Base-by-base conservation (phyloP, 2,113 vertebrate species). In the Microtus pennsylvanicus region DNA sequence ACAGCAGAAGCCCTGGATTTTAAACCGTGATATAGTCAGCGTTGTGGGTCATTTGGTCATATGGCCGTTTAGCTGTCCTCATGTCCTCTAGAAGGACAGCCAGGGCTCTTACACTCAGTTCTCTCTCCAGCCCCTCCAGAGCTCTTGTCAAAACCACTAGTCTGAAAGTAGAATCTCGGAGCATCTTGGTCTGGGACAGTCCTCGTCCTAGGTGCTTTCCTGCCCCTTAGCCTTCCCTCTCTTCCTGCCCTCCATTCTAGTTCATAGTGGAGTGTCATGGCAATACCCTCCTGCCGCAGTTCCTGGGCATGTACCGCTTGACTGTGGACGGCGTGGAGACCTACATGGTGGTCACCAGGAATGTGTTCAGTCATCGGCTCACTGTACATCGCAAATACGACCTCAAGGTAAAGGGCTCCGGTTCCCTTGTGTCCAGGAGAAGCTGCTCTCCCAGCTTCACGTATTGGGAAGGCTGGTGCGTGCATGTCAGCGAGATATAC, bases 241-340 rank as follows among this genome's bases (percentile, higher is more conserved):
- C 45, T 52, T 33, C n/a, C 67, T 50, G 75, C 58, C 82, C 45
- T 76, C 87, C 55, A 12, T 58, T 65, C 72, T 98, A 99, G 99
- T 99, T 99, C 98, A 99, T 99, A 50, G 99, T 99, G 98, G 99
- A 99, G 98, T 99, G 99, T 95, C 99, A 99, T 7, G 99, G 99
- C 89, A 99, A 99, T 98, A 99, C 99, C 8, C 99, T 99, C 61
- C 98, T 99, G 96, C 99, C 99, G 3, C 99, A 99, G 98, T 99
- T 99, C 98, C 99, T 99, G 93, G 99, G 99, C 96, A 99, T 99
- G 99, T 99, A 99, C 98, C 98, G 99, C 80, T 99, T 99, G 91
- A 99, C 99, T 0, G 99, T 99, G 98, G 99, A 99, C 0, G 99
- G 99, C 0, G 99, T 99, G 96, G 99, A 99, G 96, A 99, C 99